Evolutionary conservation across 2,797 vertebrate species (phyloP).

Genomic region (Sebastes hopkinsi): DNA sequence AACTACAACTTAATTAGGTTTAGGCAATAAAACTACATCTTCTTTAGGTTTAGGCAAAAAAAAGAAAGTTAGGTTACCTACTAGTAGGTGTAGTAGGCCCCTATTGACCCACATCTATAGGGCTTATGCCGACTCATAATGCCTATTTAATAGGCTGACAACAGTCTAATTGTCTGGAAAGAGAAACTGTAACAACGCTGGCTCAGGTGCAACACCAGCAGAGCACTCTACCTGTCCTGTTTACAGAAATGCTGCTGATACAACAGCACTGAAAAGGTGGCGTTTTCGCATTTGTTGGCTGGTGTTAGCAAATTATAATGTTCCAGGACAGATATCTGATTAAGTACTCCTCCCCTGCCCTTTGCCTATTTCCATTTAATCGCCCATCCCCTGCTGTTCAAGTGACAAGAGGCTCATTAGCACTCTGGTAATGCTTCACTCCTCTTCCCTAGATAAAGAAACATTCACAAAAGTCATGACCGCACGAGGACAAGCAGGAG

Average conservation of each 20-base stretch:
- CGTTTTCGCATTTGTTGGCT: not conserved
- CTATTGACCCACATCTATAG: too few relatives aligned
- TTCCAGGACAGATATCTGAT: slow-evolving; percentile 30
- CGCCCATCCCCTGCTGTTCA: slow-evolving; percentile 15
- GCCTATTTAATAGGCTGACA: too few relatives aligned
- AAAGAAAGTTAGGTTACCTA: too few relatives aligned
- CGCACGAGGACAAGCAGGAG: slow-evolving; percentile 6
- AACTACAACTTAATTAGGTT: too few relatives aligned
- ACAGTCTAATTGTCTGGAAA: too few relatives aligned
- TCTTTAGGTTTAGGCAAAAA: too few relatives aligned
- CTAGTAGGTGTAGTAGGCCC: too few relatives aligned
- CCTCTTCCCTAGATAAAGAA: slow-evolving; percentile 42
- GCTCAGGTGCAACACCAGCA: not conserved
- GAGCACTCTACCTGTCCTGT: not conserved
- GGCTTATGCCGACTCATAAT: too few relatives aligned
- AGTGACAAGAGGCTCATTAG: slow-evolving; percentile 58
- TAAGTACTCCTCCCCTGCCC: slow-evolving; percentile 43
- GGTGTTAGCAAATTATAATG: not conserved
- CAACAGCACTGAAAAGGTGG: not conserved
- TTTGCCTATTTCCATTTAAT: slow-evolving; percentile 52
- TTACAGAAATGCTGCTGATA: not conserved
- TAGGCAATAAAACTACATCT: too few relatives aligned
- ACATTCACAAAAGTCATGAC: slow-evolving; percentile 46
- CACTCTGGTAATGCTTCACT: slow-evolving; percentile 18
- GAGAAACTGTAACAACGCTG: not conserved